Evolutionary conservation across 2,797 vertebrate genomes (phyloP), one percentile per base, ranked within the genome.

Genomic region (Karalla daura): DNA sequence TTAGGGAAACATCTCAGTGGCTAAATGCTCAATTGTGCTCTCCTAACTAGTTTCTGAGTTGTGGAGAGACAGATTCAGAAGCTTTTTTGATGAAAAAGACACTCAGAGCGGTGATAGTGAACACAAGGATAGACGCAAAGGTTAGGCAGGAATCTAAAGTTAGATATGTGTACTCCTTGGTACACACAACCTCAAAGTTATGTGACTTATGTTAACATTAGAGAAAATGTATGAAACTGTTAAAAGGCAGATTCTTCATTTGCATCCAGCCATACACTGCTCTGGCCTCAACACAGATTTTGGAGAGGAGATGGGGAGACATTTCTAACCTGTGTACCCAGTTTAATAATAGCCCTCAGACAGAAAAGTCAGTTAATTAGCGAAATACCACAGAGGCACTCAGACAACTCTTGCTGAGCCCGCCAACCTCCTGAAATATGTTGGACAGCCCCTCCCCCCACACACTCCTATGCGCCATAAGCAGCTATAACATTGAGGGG

Each of bases 341-440:
- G 33, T 76, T 78, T 78, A 76, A 77, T 81, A 82, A 88, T 70
- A 84, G 72, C 60, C 67, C 55, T 74, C 62, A 52, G 82, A 75
- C 55, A 59, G 66, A 76, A 74, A 81, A 63, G 55, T 67, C 67
- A 55, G 59, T 82, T 86, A 85, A 85, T 90, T 87, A 88, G 74
- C 85, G 60, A 83, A 88, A 90, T 88, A 79, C 84, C 84, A 84
- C 70, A 80, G 84, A 74, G 62, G 75, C 86, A 61, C 80, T 83
- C 61, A 65, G 76, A 84, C 71, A 76, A 55, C 81, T 56, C 72
- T 51, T 21, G 39, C 76, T 70, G 62, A 54, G 66, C 51, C 52
- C 59, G 55, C 62, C 20, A 28, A 28, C 47, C 12, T n/a, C 54
- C 64, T 55, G 14, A 52, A 65, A 72, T 56, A 56, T 21, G 37